These are phyloP conservation scores for Himalopsyche japonica DNA, from an alignment of 2,888 invertebrate genomes.

Conservation along the genomic window DNA sequence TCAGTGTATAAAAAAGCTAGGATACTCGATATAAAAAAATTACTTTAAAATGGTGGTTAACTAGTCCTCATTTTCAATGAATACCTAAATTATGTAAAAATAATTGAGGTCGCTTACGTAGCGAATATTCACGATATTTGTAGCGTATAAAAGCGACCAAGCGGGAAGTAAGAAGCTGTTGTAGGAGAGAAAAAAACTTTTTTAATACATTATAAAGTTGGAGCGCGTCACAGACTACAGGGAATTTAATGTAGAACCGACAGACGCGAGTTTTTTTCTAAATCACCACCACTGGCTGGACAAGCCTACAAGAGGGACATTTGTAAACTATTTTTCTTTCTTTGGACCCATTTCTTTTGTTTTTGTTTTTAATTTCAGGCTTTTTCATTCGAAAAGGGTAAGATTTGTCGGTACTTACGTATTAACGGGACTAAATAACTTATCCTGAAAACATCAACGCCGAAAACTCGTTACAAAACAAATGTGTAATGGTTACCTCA, in stretches of 20 bases:
- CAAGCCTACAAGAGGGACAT: background rate
- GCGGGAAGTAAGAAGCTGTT: background rate
- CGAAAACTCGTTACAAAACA: no score
- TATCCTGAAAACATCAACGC: no score
- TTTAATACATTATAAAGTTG: slow-evolving; percentile 37
- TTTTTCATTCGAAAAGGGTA: background rate
- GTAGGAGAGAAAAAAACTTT: slow-evolving; percentile 19
- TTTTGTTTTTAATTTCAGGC: background rate
- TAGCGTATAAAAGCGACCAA: slow-evolving; percentile 7
- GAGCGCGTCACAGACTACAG: slow-evolving; percentile 8
- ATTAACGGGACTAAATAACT: background rate
- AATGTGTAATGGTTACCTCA: no score
- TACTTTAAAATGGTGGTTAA: no score
- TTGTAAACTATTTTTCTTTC: background rate
- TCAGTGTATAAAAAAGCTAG: no score
- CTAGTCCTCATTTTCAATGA: no score
- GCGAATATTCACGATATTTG: background rate
- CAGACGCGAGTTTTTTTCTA: background rate
- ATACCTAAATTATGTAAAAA: no score
- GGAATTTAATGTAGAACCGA: slow-evolving; percentile 15
- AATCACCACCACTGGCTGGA: background rate
- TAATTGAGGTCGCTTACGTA: no score
- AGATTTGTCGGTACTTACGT: background rate
- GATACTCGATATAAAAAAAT: no score
- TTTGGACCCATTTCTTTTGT: background rate